Evolutionary conservation across 2,797 vertebrate genomes (phyloP), one percentile per base, ranked within the genome.

Genomic region (Sebastes hopkinsi): DNA sequence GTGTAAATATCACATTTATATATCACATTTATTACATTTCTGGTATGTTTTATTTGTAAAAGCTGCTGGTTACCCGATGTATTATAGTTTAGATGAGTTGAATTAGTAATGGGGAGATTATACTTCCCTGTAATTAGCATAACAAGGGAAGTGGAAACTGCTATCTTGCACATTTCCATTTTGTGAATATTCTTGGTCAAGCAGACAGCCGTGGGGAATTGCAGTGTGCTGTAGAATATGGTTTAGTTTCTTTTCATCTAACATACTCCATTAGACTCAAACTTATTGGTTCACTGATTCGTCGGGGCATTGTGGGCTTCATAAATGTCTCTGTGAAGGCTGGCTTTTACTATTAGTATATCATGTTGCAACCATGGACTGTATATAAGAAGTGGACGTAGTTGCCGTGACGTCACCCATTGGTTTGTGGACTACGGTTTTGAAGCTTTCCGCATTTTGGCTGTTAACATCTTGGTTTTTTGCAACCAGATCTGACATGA

Each of bases 141-240:
- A 61, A 64, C 34, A 50, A 62, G 16, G 18, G 22, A 34, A 29
- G 42, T 56, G 20, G 77, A 86, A 87, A 71, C 46, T 18, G 42
- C 83, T 34, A 27, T 72, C 75, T 83, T 85, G 68, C 61, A 70
- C 84, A 84, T 86, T 84, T 87, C 62, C 52, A 30, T 79, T 60
- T 80, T n/a, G 61, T 90, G 71, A 81, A 88, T 88, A 80, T 88
- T 87, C 72, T 80, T 67, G 56, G 79, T 67, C 72, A 67, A 22
- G 72, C 86, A 77, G 81, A 83, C 73, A 69, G 80, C 87, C 81
- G 66, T 72, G 68, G 82, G 83, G 88, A 84, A 84, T 76, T 77
- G 67, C 79, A 70, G 64, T 54, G 62, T 54, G 83, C 81, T 87
- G 81, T 74, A 82, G 54, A 82, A 79, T 81, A 58, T 42, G 20